A percentile compares a stretch with the other conserved stretches of the same genome.
Conservation (phyloP, 2,888 invertebrate species). For the Elysia crispata region DNA sequence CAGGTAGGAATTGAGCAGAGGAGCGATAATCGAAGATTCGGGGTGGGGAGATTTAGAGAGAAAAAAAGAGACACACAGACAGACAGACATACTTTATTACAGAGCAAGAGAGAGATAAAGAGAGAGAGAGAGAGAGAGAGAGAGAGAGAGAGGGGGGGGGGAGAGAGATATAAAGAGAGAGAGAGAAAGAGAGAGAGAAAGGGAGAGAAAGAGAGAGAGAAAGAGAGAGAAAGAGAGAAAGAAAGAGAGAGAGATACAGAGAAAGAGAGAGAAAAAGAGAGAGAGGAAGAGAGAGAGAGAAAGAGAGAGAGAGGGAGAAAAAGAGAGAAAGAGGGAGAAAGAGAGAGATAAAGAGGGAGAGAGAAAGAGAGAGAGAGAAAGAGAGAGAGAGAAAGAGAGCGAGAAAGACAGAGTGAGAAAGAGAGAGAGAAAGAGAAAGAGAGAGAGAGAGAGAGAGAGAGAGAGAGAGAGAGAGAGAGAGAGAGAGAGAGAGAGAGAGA, state of each 20-base stretch:
- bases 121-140: no score
- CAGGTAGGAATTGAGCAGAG: no score
- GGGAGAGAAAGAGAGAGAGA: slow-evolving; percentile 24
- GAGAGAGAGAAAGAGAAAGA: neutral
- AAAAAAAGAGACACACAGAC: slow-evolving; percentile 15
- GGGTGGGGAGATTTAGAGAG: slow-evolving; percentile 14
- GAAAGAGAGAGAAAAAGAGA: neutral
- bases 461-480: neutral
- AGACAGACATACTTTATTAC: slow-evolving; percentile 35
- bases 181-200: neutral
- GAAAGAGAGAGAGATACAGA: no score
- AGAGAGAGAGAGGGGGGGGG: no score
- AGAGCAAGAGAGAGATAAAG: no score
- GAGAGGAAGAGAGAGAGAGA: neutral
- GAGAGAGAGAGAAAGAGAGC: slow-evolving; percentile 27
- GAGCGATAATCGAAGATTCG: no score
- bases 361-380: slow-evolving; percentile 36
- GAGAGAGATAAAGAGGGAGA: slow-evolving; percentile 13
- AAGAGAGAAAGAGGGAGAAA: no score
- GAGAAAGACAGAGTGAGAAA: neutral
- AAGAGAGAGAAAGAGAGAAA: slow-evolving; percentile 33
- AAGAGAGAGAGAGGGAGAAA: no score
- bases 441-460: slow-evolving; percentile 6
- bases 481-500: neutral
- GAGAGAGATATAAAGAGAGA: no score